A percentile compares a stretch with the other conserved stretches of the same genome.
Evolutionary conservation across 2,888 invertebrate species (phyloP).

Genomic region (Lochmaea crataegi): DNA sequence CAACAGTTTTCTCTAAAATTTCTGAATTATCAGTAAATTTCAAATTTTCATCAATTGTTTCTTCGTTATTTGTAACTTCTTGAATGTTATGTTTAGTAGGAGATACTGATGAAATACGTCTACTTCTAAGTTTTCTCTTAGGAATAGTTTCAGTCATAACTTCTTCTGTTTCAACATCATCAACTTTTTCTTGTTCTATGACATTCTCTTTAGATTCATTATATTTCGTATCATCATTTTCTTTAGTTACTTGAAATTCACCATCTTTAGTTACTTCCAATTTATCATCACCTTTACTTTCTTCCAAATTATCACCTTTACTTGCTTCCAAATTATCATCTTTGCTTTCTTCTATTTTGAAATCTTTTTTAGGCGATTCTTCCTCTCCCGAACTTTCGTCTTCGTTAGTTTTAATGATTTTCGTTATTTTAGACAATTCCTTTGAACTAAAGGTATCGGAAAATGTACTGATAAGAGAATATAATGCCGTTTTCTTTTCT

Average conservation of each 20-base stretch:
- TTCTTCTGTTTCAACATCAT: slow-evolving; percentile 1
- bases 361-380: slow-evolving; percentile 15
- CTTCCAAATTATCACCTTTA: slow-evolving; percentile 17
- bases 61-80: slow-evolving; percentile 41
- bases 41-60: slow-evolving; percentile 36
- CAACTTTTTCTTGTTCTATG: background rate
- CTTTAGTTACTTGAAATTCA: background rate
- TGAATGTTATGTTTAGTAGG: slow-evolving; percentile 1
- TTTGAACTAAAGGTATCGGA: slow-evolving; percentile 53
- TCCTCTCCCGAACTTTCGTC: slow-evolving; percentile 65
- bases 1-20: slow-evolving; percentile 30
- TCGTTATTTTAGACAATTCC: slow-evolving; percentile 69
- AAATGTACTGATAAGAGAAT: slow-evolving; percentile 55
- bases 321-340: slow-evolving; percentile 2
- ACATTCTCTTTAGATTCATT: slow-evolving; percentile 16
- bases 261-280: slow-evolving; percentile 2
- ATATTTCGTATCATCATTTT: background rate
- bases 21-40: slow-evolving; percentile 33
- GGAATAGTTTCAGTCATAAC: background rate
- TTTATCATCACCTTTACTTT: background rate
- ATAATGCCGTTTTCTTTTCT: slow-evolving; percentile 53
- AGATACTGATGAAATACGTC: slow-evolving; percentile 38
- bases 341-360: slow-evolving; percentile 26
- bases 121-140: slow-evolving; percentile 40
- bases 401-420: slow-evolving; percentile 70